These are phyloP conservation scores for Drosophila picticornis DNA, from an alignment of 2,888 invertebrate genomes.

Conservation along the genomic window DNA sequence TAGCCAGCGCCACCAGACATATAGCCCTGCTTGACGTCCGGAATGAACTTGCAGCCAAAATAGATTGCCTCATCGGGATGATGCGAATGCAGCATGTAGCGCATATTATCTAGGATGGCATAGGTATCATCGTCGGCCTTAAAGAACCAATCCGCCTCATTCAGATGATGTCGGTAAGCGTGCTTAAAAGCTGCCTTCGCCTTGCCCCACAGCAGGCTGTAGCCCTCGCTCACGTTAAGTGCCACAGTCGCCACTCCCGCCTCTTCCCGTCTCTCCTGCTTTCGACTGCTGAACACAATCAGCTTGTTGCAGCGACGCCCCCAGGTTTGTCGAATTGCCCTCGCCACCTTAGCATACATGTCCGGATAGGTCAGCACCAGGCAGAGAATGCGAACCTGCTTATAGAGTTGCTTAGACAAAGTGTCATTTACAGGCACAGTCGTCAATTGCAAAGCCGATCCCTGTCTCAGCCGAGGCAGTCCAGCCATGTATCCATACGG, in stretches of 20 bases:
- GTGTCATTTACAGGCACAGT: constrained; percentile 4
- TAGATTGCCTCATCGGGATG: constrained; percentile 91
- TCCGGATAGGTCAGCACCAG: constrained; percentile 87
- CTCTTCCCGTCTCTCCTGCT: neutral
- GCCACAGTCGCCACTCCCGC: constrained; percentile 90
- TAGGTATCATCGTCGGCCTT: constrained; percentile 99
- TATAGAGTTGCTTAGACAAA: constrained; percentile 27
- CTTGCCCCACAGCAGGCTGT: constrained; percentile 96
- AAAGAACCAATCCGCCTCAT: constrained; percentile 97
- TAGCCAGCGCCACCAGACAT: constrained; percentile 98
- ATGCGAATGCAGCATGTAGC: constrained; percentile 92
- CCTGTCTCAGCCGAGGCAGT: constrained; percentile 58
- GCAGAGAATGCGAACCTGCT: constrained; percentile 55
- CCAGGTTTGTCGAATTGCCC: constrained; percentile 97
- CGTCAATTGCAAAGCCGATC: neutral
- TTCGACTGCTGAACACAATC: constrained; percentile 92
- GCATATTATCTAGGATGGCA: constrained; percentile 96
- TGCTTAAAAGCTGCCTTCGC: constrained; percentile 96
- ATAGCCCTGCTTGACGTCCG: constrained; percentile 87
- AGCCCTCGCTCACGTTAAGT: constrained; percentile 93
- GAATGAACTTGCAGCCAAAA: constrained; percentile 93
- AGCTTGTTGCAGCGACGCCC: constrained; percentile 94
- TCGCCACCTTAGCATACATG: constrained; percentile 94
- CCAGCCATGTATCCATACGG: constrained; percentile 88
- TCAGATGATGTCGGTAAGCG: constrained; percentile 91